A percentile compares a stretch with the other conserved stretches of the same genome.
phyloP scores from a whole-genome alignment of 2,113 vertebrate genomes.

The Macquaria australasica region DNA sequence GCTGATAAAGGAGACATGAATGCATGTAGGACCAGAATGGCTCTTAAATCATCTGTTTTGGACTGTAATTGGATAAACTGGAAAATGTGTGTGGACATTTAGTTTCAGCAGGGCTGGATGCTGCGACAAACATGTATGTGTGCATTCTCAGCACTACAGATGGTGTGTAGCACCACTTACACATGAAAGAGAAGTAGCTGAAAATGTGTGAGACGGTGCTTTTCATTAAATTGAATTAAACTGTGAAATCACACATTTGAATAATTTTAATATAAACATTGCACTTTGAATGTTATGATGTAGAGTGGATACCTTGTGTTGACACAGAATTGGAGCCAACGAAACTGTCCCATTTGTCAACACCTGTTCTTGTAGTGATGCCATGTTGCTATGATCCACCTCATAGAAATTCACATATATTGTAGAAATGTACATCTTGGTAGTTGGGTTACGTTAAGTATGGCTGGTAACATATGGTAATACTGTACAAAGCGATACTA shows the following conservation, averaged over 20 bases:
- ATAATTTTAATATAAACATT: not conserved
- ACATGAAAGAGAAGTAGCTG: not conserved
- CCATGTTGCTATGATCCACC: not conserved
- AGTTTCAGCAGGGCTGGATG: not conserved
- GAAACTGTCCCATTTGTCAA: not conserved
- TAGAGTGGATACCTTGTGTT: not conserved
- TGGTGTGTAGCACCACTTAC: slow-evolving; percentile 16
- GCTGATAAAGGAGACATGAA: not conserved
- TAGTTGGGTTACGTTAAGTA: not conserved
- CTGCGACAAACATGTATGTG: not conserved
- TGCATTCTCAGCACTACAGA: slow-evolving; percentile 22
- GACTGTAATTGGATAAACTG: not conserved
- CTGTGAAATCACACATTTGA: slow-evolving; percentile 30
- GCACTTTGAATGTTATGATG: not conserved
- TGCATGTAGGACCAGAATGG: not conserved
- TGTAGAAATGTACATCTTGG: not conserved
- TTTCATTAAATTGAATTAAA: slow-evolving; percentile 4
- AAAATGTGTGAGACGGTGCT: slow-evolving; percentile 3
- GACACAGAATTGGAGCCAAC: not conserved
- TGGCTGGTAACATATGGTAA: not conserved
- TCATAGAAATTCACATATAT: not conserved
- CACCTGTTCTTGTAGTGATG: not conserved
- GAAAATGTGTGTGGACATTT: not conserved
- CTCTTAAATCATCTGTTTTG: not conserved
- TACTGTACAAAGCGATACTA: not conserved